These are phyloP conservation scores for Himalopsyche kuldschensis DNA, from an alignment of 2,888 invertebrate genomes.

Conservation along the genomic window DNA sequence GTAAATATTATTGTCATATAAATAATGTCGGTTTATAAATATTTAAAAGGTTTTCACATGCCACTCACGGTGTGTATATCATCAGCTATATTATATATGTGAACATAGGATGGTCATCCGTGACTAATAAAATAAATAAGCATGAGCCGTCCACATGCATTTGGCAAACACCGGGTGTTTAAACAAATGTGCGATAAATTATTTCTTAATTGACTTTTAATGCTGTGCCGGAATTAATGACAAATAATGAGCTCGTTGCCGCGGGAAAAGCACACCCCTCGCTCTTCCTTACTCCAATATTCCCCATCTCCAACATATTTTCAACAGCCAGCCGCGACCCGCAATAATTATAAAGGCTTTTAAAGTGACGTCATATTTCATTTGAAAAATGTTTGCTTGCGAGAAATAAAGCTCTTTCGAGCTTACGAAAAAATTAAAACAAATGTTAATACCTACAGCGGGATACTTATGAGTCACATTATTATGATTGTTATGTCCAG, in stretches of 20 bases:
- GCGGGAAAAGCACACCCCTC: neutral
- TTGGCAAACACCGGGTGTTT: slow-evolving; percentile 12
- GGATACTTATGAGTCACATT: too few relatives aligned
- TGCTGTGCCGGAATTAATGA: slow-evolving; percentile 30
- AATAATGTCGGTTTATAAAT: too few relatives aligned
- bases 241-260: slow-evolving; percentile 24
- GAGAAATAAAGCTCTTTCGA: neutral
- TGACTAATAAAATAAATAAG: slow-evolving; percentile 1
- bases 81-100: too few relatives aligned
- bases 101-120: neutral
- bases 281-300: neutral
- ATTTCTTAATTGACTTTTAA: slow-evolving; percentile 36
- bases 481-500: too few relatives aligned
- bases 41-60: too few relatives aligned
- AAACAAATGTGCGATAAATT: slow-evolving; percentile 24
- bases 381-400: neutral
- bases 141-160: neutral
- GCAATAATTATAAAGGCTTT: neutral
- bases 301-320: neutral
- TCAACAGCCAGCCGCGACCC: neutral
- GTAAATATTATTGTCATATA: neutral
- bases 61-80: too few relatives aligned
- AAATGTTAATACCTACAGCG: too few relatives aligned
- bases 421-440: neutral
- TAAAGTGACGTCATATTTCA: neutral